phyloP scores from a whole-genome alignment of 2,113 vertebrate species.

The Silurus meridionalis region DNA sequence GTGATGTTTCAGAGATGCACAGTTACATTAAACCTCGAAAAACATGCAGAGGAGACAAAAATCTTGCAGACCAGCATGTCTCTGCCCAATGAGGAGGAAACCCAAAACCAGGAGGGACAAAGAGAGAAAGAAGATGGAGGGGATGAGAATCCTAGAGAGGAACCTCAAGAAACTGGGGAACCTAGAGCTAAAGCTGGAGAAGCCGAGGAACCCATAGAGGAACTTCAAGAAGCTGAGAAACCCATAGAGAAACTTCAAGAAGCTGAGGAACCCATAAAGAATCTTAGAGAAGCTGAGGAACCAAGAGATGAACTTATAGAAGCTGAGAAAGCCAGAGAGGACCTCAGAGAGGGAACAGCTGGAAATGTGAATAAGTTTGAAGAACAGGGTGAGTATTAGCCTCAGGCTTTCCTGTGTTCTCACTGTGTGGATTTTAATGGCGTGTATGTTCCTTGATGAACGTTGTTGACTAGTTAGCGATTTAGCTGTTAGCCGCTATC shows the following conservation, averaged over 20 bases:
- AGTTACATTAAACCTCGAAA: slow-evolving; percentile 23
- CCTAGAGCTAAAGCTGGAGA: neutral
- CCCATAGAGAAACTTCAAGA: neutral
- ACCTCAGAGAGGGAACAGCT: slow-evolving; percentile 61
- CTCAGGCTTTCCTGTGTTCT: neutral
- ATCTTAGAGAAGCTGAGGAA: slow-evolving; percentile 27
- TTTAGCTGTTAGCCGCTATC: neutral
- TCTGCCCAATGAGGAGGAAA: neutral
- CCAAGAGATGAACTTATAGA: slow-evolving; percentile 27
- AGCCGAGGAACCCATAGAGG: neutral
- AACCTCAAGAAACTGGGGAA: neutral
- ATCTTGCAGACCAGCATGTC: slow-evolving; percentile 4
- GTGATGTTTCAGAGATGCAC: neutral
- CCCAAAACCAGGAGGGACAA: neutral
- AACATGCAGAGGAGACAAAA: slow-evolving; percentile 50
- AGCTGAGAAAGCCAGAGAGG: slow-evolving; percentile 9
- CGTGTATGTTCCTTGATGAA: neutral
- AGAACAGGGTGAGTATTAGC: neutral
- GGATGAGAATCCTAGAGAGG: neutral
- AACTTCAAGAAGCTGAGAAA: neutral
- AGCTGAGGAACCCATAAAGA: neutral
- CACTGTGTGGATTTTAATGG: neutral
- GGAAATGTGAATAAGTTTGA: slow-evolving; percentile 2
- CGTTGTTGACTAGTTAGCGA: neutral
- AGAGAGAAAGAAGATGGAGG: slow-evolving; percentile 62